Percentiles rank a stretch among this genome's conserved stretches.
phyloP scores from a whole-genome alignment of 2,888 invertebrate species.

The Chesias legatella region DNA sequence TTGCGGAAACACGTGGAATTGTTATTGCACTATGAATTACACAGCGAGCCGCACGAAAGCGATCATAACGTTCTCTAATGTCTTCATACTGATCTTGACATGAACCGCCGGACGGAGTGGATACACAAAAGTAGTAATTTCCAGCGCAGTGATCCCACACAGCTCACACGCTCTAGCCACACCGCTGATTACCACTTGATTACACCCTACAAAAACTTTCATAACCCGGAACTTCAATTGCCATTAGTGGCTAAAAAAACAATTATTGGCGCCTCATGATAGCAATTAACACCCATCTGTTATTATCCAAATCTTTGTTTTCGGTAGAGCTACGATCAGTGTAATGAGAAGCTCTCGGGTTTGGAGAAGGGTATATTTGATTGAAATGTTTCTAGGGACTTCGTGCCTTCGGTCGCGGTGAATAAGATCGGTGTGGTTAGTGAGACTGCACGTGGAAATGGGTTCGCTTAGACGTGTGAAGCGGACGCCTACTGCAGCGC shows the following conservation, averaged over 20 bases:
- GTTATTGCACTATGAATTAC: conserved; percentile 65
- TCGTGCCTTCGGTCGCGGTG: conserved; percentile 38
- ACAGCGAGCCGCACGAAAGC: conserved; percentile 64
- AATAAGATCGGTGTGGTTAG: conserved; percentile 38
- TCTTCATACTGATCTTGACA: conserved; percentile 67
- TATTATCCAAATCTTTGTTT: conserved; percentile 70
- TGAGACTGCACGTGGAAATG: conserved; percentile 37
- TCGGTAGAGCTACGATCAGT: conserved; percentile 60
- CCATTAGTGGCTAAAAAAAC: conserved; percentile 72
- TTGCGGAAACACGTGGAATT: conserved; percentile 56
- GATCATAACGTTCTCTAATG: conserved; percentile 71
- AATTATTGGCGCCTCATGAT: conserved; percentile 76
- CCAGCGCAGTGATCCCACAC: conserved; percentile 45
- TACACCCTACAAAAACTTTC: conserved; percentile 75
- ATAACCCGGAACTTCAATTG: conserved; percentile 74
- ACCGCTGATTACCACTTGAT: conserved; percentile 75
- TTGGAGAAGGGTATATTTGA: conserved; percentile 41
- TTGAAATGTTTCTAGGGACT: conserved; percentile 29
- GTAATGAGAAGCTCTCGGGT: conserved; percentile 52
- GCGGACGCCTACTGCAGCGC: conserved; percentile 62
- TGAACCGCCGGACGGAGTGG: conserved; percentile 52
- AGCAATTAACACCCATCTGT: conserved; percentile 78
- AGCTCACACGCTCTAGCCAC: conserved; percentile 72
- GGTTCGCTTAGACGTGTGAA: conserved; percentile 63
- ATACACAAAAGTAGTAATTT: conserved; percentile 69